phyloP scores from a whole-genome alignment of 2,113 vertebrate species.

The Austrofundulus limnaeus region DNA sequence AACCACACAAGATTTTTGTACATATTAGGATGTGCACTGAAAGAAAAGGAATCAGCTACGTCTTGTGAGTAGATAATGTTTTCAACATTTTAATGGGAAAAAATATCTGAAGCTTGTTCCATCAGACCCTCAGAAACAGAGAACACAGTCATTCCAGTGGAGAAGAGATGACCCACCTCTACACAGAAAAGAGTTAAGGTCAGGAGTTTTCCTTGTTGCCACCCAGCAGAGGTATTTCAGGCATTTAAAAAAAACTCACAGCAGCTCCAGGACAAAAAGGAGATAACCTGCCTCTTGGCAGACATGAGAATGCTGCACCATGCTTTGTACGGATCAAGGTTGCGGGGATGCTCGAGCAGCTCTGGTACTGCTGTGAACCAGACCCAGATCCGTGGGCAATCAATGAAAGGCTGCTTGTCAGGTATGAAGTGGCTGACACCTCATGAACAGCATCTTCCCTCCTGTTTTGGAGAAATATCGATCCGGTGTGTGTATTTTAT shows the following conservation, averaged over 20 bases:
- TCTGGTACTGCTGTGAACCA: neutral
- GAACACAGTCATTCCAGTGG: too few relatives aligned
- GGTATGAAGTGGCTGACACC: neutral
- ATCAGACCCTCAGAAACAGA: too few relatives aligned
- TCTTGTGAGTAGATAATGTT: too few relatives aligned
- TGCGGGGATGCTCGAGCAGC: neutral
- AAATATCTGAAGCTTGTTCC: too few relatives aligned
- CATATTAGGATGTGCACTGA: neutral
- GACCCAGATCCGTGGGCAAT: neutral
- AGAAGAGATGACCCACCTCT: too few relatives aligned
- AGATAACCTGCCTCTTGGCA: neutral
- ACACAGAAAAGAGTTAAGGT: too few relatives aligned
- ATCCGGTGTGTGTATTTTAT: slow-evolving; percentile 46
- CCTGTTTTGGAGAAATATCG: slow-evolving; percentile 42
- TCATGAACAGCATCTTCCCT: slow-evolving; percentile 21
- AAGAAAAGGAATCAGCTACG: neutral
- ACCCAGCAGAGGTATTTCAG: neutral
- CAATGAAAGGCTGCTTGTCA: neutral
- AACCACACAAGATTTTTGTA: neutral
- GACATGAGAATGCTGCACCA: neutral
- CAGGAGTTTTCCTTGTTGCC: neutral
- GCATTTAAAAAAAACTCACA: neutral
- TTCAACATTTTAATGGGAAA: too few relatives aligned
- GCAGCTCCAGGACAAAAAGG: neutral
- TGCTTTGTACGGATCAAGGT: neutral